Base-by-base conservation (phyloP, 2,113 vertebrate genomes). In the Pangasianodon gigas region DNA sequence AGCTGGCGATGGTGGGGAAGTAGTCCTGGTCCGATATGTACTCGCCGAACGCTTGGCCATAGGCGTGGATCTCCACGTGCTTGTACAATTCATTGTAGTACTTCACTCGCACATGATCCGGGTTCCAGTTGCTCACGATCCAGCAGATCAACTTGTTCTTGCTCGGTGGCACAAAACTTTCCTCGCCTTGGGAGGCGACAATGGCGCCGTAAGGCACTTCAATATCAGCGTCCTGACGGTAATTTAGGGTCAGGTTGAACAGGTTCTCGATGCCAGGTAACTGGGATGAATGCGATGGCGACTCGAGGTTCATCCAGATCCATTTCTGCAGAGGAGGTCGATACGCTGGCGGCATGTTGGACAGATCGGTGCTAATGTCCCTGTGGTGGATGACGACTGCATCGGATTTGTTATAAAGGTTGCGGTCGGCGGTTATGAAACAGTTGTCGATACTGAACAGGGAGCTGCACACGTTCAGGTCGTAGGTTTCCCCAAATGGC, bases 41-140 rank as follows among this genome's bases (percentile, higher is more conserved):
- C 87, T 99, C 96, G 90, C 98, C 97, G 1, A 99, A 98, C 51
- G 98, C 97, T 95, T 98, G 97, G 84, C 98, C 98, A 0, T 98
- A 99, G 1, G 97, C 98, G 21, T 97, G 96, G 89, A 99, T 97
- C 96, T 99, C 97, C 84, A 98, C 97, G 92, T 98, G 97, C 94
- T 99, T 99, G 95, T 97, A 97, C 18, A 99, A 94, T 92, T 99
- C 97, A 9, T 99, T 98, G 93, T 99, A 99, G 94, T 99, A 99
- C 93, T 99, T 99, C 86, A 98, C 98, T 90, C 97, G 95, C 26
- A 97, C 94, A 0, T 99, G 97, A 29, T 99, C 94, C n/a, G 97
- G 97, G 90, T 99, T 99, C 98, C 98, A 99, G 95, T 99, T 98
- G 95, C 98, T 99, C 41, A 99, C 98, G 51, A 99, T 98, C 98